A percentile compares a stretch with the other conserved stretches of the same genome.
These are phyloP conservation scores for Trididemnum miniatum DNA, from an alignment of 23 tunicate species.

Conservation along the genomic window DNA sequence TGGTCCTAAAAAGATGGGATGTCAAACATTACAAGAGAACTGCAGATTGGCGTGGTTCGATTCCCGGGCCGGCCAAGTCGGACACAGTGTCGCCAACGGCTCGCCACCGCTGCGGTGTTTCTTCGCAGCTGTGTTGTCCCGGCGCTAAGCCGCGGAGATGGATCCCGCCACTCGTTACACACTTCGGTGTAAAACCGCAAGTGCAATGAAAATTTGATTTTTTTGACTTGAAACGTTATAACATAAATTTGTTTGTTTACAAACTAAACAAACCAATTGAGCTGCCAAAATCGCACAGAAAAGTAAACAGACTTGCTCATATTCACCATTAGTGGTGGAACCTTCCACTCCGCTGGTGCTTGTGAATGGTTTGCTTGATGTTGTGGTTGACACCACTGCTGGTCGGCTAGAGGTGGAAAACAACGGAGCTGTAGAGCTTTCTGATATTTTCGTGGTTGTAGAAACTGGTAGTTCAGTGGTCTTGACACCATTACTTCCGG, in stretches of 20 bases:
- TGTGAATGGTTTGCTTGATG: background rate
- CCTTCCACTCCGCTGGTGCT: background rate
- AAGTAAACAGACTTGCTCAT: too few relatives aligned
- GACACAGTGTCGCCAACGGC: too few relatives aligned
- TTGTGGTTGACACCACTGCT: conserved; percentile 12
- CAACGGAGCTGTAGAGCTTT: background rate
- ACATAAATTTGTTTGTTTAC: too few relatives aligned
- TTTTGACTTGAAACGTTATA: too few relatives aligned
- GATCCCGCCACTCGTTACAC: too few relatives aligned
- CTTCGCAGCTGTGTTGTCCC: too few relatives aligned
- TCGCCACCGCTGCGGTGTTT: too few relatives aligned
- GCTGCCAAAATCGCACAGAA: too few relatives aligned
- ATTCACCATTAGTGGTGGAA: background rate
- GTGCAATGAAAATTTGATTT: too few relatives aligned
- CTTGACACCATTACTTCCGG: conserved; percentile 2
- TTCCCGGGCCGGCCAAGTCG: background rate
- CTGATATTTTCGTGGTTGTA: background rate
- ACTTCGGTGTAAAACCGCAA: too few relatives aligned
- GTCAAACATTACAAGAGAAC: background rate
- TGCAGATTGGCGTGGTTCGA: background rate
- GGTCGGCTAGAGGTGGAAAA: background rate
- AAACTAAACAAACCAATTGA: too few relatives aligned
- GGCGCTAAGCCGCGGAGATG: too few relatives aligned
- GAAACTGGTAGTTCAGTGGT: background rate
- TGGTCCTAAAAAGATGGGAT: background rate